phyloP scores from a whole-genome alignment of 2,888 invertebrate genomes.

The Spatulosminthurus flaviceps region DNA sequence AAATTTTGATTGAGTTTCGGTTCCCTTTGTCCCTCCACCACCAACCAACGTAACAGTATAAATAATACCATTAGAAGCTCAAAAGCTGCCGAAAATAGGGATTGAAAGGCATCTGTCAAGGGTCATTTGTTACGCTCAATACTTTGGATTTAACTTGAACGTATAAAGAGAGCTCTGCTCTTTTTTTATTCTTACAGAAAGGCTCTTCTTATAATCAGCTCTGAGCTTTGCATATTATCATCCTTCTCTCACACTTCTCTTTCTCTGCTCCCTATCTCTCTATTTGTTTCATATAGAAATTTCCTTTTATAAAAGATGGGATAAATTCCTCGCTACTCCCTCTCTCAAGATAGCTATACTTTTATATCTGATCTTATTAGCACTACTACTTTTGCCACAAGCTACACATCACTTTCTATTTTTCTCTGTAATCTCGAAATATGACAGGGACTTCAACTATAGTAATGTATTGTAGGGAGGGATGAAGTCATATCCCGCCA shows the following conservation, averaged over 20 bases:
- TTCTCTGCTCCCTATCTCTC: not conserved
- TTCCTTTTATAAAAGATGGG: not conserved
- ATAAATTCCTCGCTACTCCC: no score
- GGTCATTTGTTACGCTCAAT: slow-evolving; percentile 49
- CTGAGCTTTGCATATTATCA: not conserved
- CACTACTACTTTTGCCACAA: not conserved
- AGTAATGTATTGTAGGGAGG: no score
- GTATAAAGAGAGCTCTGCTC: not conserved
- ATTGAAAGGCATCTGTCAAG: slow-evolving; percentile 49
- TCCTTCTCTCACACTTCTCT: not conserved
- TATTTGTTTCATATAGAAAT: not conserved
- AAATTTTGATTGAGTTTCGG: slow-evolving; percentile 44
- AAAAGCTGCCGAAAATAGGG: slow-evolving; percentile 51
- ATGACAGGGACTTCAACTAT: no score
- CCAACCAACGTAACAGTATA: not conserved
- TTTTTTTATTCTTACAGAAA: no score
- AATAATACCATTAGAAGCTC: slow-evolving; percentile 40
- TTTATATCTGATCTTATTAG: not conserved
- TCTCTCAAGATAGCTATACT: not conserved
- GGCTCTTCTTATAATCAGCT: slow-evolving; percentile 8
- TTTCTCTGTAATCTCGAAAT: not conserved
- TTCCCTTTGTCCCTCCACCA: slow-evolving; percentile 20
- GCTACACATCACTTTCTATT: not conserved
- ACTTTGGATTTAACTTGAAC: not conserved
- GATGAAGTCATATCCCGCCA: no score